Conservation (phyloP, 2,113 vertebrate species). For the Paralichthys olivaceus region DNA sequence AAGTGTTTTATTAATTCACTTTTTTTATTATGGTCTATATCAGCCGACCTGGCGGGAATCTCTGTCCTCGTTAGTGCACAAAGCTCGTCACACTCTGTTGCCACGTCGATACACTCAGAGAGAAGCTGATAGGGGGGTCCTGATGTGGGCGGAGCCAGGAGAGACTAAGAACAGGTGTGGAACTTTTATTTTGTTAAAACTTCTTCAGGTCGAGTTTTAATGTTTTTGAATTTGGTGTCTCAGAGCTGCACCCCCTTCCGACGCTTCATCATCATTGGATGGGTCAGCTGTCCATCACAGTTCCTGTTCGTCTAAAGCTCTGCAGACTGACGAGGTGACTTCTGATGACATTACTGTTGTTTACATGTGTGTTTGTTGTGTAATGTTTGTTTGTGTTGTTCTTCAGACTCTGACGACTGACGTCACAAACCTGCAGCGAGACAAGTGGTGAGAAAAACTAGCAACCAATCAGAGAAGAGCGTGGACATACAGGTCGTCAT, state of each 20-base stretch:
- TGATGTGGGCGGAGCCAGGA: conserved; percentile 11
- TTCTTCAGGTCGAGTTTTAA: background rate
- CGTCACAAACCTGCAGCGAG: conserved; percentile 77
- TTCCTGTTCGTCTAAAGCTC: conserved; percentile 44
- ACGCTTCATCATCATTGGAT: background rate
- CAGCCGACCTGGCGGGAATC: conserved; percentile 86
- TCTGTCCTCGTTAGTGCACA: conserved; percentile 77
- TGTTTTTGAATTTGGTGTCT: background rate
- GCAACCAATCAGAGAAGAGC: background rate
- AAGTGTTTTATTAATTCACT: background rate
- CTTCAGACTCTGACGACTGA: conserved; percentile 45
- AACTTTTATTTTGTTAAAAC: background rate
- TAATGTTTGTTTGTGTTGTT: background rate
- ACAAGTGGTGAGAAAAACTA: conserved; percentile 72
- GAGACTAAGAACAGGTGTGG: conserved; percentile 15
- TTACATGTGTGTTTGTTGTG: background rate
- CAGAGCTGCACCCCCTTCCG: conserved; percentile 23
- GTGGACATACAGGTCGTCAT: background rate
- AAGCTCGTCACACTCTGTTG: conserved; percentile 76
- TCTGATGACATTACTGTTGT: conserved; percentile 4
- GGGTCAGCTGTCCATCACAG: background rate
- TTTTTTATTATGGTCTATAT: background rate
- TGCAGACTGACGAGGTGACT: conserved; percentile 74
- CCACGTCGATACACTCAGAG: conserved; percentile 65
- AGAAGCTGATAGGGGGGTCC: conserved; percentile 52